Percentiles rank a stretch among this genome's conserved stretches.
phyloP scores from a whole-genome alignment of 1,140 invertebrate species.

The Euura saliciscinereae region DNA sequence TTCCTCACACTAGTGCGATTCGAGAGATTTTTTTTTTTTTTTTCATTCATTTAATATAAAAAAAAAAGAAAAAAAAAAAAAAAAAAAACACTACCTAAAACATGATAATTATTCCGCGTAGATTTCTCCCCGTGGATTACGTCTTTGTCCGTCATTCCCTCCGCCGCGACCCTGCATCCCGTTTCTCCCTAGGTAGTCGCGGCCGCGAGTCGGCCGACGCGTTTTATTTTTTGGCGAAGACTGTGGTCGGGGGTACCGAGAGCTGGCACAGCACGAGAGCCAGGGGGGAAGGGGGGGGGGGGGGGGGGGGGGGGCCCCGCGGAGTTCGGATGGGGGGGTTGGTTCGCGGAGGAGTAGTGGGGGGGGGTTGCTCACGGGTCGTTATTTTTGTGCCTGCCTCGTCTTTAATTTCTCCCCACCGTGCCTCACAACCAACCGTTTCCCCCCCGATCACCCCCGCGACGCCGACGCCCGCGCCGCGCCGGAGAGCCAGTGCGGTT shows the following conservation, averaged over 20 bases:
- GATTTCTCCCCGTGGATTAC: conserved; percentile 33
- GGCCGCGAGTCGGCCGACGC: conserved; percentile 21
- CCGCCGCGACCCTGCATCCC: conserved; percentile 12
- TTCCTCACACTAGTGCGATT: not conserved
- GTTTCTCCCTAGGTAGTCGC: conserved; percentile 19
- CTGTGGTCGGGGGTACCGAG: conserved; percentile 17
- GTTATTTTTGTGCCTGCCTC: conserved; percentile 62
- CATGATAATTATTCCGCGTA: conserved; percentile 9
- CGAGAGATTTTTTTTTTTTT: not conserved
- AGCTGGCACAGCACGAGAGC: conserved; percentile 16
- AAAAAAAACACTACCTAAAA: too few relatives aligned
- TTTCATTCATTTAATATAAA: too few relatives aligned
- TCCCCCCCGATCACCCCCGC: not conserved
- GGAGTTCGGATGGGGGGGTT: not conserved
- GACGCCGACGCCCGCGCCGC: conserved; percentile 11
- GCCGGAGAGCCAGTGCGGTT: conserved; percentile 32
- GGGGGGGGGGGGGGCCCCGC: conserved; percentile 14
- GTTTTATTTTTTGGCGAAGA: conserved; percentile 17
- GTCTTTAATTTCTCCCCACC: conserved; percentile 58
- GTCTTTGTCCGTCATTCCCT: conserved; percentile 32
- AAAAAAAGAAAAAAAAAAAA: too few relatives aligned
- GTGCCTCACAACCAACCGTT: not conserved
- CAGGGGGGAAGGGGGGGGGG: not conserved
- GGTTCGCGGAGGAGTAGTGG: conserved; percentile 18
- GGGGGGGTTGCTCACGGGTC: conserved; percentile 39